phyloP scores from a whole-genome alignment of 2,888 invertebrate genomes.

The Sarcophaga subvicina region DNA sequence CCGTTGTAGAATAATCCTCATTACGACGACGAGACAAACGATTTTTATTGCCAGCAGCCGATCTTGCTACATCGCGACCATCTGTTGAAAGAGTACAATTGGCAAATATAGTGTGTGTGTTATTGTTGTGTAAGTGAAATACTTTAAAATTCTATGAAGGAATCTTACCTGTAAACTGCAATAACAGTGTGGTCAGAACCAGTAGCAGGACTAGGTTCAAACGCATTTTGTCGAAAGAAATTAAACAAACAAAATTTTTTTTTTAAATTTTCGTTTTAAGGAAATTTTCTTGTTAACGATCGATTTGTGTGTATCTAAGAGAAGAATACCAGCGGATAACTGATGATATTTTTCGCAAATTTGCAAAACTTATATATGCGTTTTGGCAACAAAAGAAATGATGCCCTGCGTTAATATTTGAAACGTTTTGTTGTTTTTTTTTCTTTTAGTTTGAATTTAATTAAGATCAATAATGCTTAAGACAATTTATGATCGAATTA shows the following conservation, averaged over 20 bases:
- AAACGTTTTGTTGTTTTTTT: background rate
- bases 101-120: too few relatives aligned
- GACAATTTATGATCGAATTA: conserved; percentile 2
- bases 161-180: conserved; percentile 54
- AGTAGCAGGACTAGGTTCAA: conserved; percentile 27
- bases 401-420: background rate
- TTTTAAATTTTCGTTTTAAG: background rate
- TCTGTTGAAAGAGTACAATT: conserved; percentile 5
- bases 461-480: conserved; percentile 1
- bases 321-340: conserved; percentile 36
- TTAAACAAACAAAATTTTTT: background rate
- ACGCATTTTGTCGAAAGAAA: conserved; percentile 25
- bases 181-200: conserved; percentile 34
- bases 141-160: background rate
- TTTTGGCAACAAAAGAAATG: background rate
- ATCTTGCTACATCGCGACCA: conserved; percentile 11
- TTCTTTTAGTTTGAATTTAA: conserved; percentile 18
- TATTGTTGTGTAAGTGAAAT: background rate
- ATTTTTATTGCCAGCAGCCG: background rate
- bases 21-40: conserved; percentile 11
- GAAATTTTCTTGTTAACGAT: background rate
- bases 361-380: conserved; percentile 53
- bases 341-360: conserved; percentile 45
- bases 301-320: background rate
- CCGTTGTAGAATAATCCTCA: background rate